Percentiles rank a stretch among this genome's conserved stretches.
These are phyloP conservation scores for Beroe ovata DNA, from an alignment of 37 sponge, comb jelly and placozoan genomes.

Conservation along the genomic window DNA sequence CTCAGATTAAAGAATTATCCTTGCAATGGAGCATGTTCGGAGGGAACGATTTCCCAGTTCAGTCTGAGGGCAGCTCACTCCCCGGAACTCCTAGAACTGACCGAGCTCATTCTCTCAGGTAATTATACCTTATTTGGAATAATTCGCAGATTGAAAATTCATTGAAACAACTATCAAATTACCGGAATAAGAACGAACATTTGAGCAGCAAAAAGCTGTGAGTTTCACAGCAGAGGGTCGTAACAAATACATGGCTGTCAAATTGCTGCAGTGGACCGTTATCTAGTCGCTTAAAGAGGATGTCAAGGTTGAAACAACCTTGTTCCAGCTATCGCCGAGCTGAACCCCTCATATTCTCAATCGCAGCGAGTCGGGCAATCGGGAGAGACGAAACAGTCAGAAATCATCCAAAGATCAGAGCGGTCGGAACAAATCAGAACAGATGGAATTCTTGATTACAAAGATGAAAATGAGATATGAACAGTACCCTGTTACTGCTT, in stretches of 20 bases:
- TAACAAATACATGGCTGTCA: no score
- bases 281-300: no score
- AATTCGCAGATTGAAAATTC: no score
- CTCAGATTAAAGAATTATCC: constrained; percentile 21
- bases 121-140: background rate
- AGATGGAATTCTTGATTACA: constrained; percentile 1
- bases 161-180: no score
- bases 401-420: background rate
- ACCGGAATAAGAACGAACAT: no score
- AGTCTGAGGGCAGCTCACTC: background rate
- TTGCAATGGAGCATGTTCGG: constrained; percentile 50
- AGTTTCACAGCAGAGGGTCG: no score
- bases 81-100: constrained; percentile 20
- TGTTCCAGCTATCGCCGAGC: no score
- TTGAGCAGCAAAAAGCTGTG: no score
- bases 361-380: background rate
- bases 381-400: constrained; percentile 20
- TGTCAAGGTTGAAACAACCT: no score
- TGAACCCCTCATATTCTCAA: no score
- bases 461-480: constrained; percentile 20
- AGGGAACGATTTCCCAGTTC: constrained; percentile 20
- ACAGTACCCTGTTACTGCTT: constrained; percentile 20
- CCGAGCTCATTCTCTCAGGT: constrained; percentile 13
- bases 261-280: no score
- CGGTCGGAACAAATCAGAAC: constrained; percentile 35